Evolutionary conservation across 1,140 invertebrate species (phyloP).

Genomic region (Cotesia glomerata): DNA sequence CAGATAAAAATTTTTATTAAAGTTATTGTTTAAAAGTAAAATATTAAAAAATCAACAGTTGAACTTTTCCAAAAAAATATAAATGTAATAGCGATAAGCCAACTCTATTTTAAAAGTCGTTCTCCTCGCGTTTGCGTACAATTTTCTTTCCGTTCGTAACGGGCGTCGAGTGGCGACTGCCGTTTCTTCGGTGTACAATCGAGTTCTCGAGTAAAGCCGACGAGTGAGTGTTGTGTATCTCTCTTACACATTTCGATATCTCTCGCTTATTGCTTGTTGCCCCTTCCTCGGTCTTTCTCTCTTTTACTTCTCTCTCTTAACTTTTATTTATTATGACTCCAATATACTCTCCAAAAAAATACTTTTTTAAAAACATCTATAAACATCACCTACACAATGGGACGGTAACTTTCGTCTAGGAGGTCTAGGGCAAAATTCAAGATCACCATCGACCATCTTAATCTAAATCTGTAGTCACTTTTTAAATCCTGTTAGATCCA

Average conservation of each 20-base stretch:
- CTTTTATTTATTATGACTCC: constrained; percentile 41
- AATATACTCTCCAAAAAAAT: background rate
- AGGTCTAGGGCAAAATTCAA: background rate
- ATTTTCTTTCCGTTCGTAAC: constrained; percentile 50
- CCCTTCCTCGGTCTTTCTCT: constrained; percentile 31
- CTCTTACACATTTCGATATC: background rate
- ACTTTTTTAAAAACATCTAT: background rate
- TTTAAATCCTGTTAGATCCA: no score
- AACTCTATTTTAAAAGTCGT: no score
- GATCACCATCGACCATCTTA: no score
- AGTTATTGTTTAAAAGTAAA: no score
- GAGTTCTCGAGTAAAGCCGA: constrained; percentile 23
- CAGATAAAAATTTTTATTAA: no score
- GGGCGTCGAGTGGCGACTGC: constrained; percentile 61
- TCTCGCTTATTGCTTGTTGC: constrained; percentile 26
- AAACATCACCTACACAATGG: background rate
- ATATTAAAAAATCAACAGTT: no score
- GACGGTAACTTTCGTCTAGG: background rate
- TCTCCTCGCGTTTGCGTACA: constrained; percentile 31
- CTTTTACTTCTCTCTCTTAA: constrained; percentile 53
- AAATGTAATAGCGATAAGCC: no score
- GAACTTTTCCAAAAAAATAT: no score
- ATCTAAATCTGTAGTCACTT: no score
- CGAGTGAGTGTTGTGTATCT: background rate
- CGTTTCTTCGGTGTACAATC: constrained; percentile 48